Evolutionary conservation across 2,113 vertebrate species (phyloP), one percentile per base, ranked within the genome.

Genomic region (Neotragus pygmaeus): DNA sequence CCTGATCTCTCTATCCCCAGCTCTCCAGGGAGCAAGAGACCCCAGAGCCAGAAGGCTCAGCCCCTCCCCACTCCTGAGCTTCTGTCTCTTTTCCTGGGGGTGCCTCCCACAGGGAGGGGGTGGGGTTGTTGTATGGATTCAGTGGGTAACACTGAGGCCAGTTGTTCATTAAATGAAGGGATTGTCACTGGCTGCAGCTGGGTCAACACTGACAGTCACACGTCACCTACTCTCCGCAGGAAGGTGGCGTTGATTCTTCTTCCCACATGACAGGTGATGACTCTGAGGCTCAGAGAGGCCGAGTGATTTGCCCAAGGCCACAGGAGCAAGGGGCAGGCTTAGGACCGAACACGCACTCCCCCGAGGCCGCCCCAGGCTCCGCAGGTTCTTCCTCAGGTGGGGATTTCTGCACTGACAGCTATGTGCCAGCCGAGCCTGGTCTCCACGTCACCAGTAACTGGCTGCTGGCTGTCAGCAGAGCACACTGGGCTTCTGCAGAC

Each of bases 321-420:
- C 70, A 5, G 73, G 30, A 13, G 16, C 13, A 7, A 45, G 15
- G n/a, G 9, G 30, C 23, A 9, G 55, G 51, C 30, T 45, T 2
- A 47, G 77, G 53, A 28, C 45, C 0, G 28, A 39, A 39, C 39
- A 7, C 19, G 2, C 7, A 25, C 30, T 49, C 17, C 14, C 28
- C 19, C 0, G 5, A 28, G 55, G 45, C 16, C 27, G 3, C 86
- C 15, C 27, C 3, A 7, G 87, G 21, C 15, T n/a, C 33, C 0
- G 0, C 13, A 23, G 39, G 21, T 28, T 49, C 86, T 58, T 57
- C 27, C 10, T 49, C n/a, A 45, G 49, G 57, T 6, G 21, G 33
- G 36, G 39, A 23, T 36, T 58, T 51, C 60, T 27, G 47, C 4
- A 3, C 17, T 30, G 70, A 45, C 16, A 3, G 19, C 47, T 33